Percentiles rank a stretch among this genome's conserved stretches.
Evolutionary conservation across 2,888 invertebrate genomes (phyloP).

Genomic region (Apantesis nais): DNA sequence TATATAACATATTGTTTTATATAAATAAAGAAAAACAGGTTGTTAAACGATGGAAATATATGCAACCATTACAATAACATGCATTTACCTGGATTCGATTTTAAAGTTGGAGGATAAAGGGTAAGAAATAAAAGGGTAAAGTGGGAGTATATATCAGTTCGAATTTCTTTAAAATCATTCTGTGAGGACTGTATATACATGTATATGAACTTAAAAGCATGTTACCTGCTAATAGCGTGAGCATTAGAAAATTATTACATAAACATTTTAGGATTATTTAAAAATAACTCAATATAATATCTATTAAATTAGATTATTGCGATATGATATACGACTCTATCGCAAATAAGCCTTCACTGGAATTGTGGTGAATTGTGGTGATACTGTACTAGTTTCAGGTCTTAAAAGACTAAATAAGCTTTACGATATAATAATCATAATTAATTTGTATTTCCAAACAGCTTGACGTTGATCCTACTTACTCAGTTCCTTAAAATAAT

Average conservation of each 20-base stretch:
- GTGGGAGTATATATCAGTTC: too few relatives aligned
- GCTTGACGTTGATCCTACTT: slow-evolving; percentile 3
- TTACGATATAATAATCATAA: background rate
- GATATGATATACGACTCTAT: background rate
- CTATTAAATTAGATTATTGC: background rate
- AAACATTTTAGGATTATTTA: background rate
- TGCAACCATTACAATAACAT: too few relatives aligned
- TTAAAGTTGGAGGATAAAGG: too few relatives aligned
- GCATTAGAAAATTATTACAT: background rate
- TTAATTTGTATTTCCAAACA: background rate
- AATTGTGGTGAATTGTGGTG: background rate
- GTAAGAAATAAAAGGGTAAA: too few relatives aligned
- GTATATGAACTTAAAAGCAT: too few relatives aligned
- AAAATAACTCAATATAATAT: background rate
- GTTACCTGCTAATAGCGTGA: too few relatives aligned
- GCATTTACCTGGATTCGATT: too few relatives aligned
- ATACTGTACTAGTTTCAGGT: background rate
- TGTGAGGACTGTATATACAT: too few relatives aligned
- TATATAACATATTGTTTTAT: too few relatives aligned
- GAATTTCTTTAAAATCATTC: too few relatives aligned
- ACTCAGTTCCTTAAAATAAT: slow-evolving; percentile 5
- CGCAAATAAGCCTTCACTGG: background rate
- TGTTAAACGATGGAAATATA: too few relatives aligned
- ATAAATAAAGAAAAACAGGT: too few relatives aligned
- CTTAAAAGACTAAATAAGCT: background rate